These are phyloP conservation scores for Glyptemys insculpta DNA, from an alignment of 2,797 vertebrate species.

Conservation along the genomic window DNA sequence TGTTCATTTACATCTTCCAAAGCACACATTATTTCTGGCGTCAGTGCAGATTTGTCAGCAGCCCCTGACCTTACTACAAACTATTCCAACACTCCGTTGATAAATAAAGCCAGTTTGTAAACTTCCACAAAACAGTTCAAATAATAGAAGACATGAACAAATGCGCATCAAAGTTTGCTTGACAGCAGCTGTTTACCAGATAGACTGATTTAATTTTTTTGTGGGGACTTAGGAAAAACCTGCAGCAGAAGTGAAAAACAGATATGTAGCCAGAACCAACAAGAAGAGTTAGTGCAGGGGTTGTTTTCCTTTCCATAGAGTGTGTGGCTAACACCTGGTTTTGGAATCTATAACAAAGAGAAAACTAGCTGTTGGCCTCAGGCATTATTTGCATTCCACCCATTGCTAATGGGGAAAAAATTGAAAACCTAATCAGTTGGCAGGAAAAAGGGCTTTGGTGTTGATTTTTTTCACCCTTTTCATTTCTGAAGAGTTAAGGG, in stretches of 20 bases:
- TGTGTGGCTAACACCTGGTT: slow-evolving; percentile 23
- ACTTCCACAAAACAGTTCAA: background rate
- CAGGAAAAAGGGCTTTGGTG: background rate
- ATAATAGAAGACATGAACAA: slow-evolving; percentile 34
- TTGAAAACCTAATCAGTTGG: background rate
- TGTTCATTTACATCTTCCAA: slow-evolving; percentile 57
- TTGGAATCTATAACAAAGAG: slow-evolving; percentile 41
- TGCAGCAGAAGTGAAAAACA: background rate
- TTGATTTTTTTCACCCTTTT: background rate
- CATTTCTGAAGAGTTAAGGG: slow-evolving; percentile 23
- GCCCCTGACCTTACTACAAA: slow-evolving; percentile 46
- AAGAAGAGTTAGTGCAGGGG: slow-evolving; percentile 14
- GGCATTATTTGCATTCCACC: slow-evolving; percentile 45
- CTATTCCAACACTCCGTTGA: background rate
- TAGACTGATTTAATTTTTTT: background rate
- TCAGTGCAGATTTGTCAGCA: slow-evolving; percentile 60
- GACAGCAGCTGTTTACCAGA: background rate
- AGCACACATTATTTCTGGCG: slow-evolving; percentile 55
- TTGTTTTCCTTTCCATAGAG: slow-evolving; percentile 17
- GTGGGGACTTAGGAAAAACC: background rate
- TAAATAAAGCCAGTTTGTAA: slow-evolving; percentile 15
- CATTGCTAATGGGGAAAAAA: slow-evolving; percentile 18
- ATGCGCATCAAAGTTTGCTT: background rate
- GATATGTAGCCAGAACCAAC: background rate
- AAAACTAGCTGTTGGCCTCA: background rate